Evolutionary conservation across 2,888 invertebrate genomes (phyloP).

Genomic region (Drosophila macrospina): DNA sequence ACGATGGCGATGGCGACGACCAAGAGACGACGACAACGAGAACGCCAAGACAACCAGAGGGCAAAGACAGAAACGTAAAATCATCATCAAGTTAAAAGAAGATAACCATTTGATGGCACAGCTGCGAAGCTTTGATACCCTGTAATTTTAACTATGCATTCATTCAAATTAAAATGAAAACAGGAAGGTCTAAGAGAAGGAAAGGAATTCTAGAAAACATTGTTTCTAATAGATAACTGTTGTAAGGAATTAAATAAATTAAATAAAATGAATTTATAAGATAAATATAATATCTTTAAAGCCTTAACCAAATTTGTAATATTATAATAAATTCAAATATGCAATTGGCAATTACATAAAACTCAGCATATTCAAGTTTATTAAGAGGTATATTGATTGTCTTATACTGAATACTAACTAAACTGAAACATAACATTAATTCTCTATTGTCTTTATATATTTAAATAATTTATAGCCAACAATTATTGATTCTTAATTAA

Average conservation of each 20-base stretch:
- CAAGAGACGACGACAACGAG: conserved; percentile 11
- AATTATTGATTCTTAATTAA: neutral
- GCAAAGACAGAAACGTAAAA: conserved; percentile 67
- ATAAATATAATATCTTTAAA: neutral
- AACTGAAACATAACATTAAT: neutral
- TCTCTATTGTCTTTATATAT: neutral
- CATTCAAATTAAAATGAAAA: neutral
- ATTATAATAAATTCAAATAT: neutral
- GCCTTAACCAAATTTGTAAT: neutral
- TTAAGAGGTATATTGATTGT: neutral
- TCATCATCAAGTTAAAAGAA: conserved; percentile 66
- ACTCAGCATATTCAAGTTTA: neutral
- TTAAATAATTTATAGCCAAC: no score
- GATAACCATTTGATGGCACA: conserved; percentile 28
- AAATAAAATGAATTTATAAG: no score
- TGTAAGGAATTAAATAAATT: no score
- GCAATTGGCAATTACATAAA: neutral
- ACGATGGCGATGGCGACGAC: conserved; percentile 53
- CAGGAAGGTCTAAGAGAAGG: neutral
- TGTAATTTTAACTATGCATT: conserved; percentile 3
- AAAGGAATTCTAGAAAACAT: neutral
- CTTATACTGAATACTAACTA: neutral
- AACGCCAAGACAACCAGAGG: conserved; percentile 26
- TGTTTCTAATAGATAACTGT: no score
- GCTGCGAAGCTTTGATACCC: conserved; percentile 29